Conservation (phyloP, 2,888 invertebrate genomes). For the Lycaena phlaeas region DNA sequence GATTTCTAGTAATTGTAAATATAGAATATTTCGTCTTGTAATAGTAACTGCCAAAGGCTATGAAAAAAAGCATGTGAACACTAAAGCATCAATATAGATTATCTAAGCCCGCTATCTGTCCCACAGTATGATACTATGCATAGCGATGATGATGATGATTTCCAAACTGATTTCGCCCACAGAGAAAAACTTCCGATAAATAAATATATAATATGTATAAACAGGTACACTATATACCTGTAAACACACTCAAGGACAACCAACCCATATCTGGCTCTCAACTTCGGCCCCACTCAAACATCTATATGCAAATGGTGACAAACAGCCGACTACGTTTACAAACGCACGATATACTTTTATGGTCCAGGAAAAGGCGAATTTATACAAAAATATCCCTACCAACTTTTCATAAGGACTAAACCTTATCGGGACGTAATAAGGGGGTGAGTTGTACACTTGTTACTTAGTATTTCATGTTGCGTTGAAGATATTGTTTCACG, state of each 20-base stretch:
- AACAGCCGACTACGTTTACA: slow-evolving; percentile 62
- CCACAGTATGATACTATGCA: too few relatives aligned
- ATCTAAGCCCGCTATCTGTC: too few relatives aligned
- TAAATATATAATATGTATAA: too few relatives aligned
- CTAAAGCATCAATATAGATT: too few relatives aligned
- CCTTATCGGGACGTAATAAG: slow-evolving; percentile 22
- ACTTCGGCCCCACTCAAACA: slow-evolving; percentile 24
- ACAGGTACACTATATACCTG: too few relatives aligned
- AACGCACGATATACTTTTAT: slow-evolving; percentile 71
- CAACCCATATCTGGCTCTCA: slow-evolving; percentile 14
- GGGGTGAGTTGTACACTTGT: slow-evolving; percentile 1
- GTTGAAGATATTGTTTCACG: slow-evolving; percentile 65
- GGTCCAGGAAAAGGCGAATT: slow-evolving; percentile 56
- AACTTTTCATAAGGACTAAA: slow-evolving; percentile 17
- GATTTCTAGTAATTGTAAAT: too few relatives aligned
- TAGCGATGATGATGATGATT: too few relatives aligned
- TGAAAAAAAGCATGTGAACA: too few relatives aligned
- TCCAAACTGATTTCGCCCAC: too few relatives aligned
- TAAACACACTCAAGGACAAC: slow-evolving; percentile 14
- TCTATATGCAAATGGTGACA: slow-evolving; percentile 70
- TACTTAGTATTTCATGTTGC: slow-evolving; percentile 21
- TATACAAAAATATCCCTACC: slow-evolving; percentile 25
- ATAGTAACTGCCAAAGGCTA: too few relatives aligned
- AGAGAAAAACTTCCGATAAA: too few relatives aligned
- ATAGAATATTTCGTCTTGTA: too few relatives aligned